Evolutionary conservation across 2,113 vertebrate genomes (phyloP).

Genomic region (Panthera tigris): DNA sequence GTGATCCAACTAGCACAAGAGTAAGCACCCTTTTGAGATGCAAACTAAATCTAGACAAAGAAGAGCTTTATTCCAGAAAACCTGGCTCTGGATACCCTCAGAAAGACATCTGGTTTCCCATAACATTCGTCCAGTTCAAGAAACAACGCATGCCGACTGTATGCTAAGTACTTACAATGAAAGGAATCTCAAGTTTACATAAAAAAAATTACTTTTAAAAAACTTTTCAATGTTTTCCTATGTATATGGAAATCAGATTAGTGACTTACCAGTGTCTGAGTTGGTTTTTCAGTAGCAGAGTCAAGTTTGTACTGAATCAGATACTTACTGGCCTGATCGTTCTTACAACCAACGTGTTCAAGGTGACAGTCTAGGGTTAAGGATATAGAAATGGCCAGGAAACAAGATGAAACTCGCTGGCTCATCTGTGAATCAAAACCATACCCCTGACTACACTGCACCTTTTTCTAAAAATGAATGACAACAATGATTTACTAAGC

Average conservation of each 20-base stretch:
- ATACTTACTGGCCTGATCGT: neutral
- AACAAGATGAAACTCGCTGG: neutral
- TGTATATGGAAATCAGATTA: neutral
- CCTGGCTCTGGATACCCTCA: neutral
- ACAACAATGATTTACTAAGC: neutral
- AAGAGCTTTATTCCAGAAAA: neutral
- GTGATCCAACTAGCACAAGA: neutral
- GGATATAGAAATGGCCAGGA: neutral
- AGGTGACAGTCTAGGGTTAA: neutral
- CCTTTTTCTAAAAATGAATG: slow-evolving; percentile 1
- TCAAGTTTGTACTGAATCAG: neutral
- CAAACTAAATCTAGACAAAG: slow-evolving; percentile 31
- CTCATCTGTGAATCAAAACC: neutral
- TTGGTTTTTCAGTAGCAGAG: slow-evolving; percentile 11
- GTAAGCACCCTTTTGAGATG: neutral
- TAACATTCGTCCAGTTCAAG: neutral
- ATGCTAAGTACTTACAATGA: neutral
- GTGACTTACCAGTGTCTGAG: slow-evolving; percentile 12
- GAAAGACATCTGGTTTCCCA: neutral
- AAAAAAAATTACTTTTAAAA: neutral
- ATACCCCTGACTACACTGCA: neutral
- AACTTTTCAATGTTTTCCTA: neutral
- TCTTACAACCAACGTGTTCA: slow-evolving; percentile 19
- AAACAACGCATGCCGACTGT: neutral
- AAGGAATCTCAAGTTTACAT: neutral